Conservation (phyloP, 2,113 vertebrate genomes). For the Panthera tigris region DNA sequence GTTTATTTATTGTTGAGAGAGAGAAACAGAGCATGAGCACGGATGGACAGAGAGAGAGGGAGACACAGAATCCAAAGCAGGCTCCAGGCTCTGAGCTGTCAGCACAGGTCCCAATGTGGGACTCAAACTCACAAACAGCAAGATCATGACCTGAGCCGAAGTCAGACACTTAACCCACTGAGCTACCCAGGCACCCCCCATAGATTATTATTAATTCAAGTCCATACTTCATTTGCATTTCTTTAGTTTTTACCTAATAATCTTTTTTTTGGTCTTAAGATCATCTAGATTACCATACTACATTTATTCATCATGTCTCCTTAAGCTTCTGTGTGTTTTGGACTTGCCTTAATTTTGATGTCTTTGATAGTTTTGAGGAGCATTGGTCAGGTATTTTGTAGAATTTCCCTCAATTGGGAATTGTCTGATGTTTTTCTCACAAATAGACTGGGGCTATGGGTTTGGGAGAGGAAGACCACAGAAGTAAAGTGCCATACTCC, state of each 20-base stretch:
- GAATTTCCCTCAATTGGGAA: neutral
- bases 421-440: neutral
- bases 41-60: too few relatives aligned
- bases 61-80: too few relatives aligned
- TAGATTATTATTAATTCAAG: neutral
- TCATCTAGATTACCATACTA: neutral
- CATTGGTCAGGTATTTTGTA: neutral
- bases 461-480: neutral
- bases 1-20: too few relatives aligned
- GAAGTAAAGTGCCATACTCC: neutral
- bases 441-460: neutral
- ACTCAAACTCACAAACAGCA: too few relatives aligned
- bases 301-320: neutral
- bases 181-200: neutral
- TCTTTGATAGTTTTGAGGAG: neutral
- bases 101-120: too few relatives aligned
- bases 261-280: neutral
- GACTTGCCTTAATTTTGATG: neutral
- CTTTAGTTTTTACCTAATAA: neutral
- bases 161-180: too few relatives aligned
- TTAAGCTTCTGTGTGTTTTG: neutral
- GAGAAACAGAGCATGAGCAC: too few relatives aligned
- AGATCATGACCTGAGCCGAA: too few relatives aligned
- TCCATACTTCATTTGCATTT: neutral
- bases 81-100: too few relatives aligned